phyloP scores from a whole-genome alignment of 2,888 invertebrate species.

The Cephus nigrinus region DNA sequence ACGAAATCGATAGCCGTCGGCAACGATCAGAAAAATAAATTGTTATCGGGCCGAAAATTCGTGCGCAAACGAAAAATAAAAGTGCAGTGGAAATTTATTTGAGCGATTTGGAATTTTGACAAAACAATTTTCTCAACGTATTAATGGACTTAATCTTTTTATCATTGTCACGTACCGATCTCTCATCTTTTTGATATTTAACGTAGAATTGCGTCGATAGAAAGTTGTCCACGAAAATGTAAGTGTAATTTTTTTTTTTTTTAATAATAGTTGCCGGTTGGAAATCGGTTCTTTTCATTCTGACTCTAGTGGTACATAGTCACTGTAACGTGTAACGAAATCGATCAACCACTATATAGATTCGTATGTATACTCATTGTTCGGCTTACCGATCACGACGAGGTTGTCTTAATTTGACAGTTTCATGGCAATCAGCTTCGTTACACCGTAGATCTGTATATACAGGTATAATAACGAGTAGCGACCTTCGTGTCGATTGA shows the following conservation, averaged over 20 bases:
- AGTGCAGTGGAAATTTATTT: neutral
- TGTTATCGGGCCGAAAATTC: neutral
- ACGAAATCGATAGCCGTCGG: neutral
- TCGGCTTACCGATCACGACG: neutral
- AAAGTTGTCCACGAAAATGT: neutral
- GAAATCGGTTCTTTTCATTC: neutral
- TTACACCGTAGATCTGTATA: neutral
- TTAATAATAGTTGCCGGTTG: neutral
- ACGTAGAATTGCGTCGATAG: neutral
- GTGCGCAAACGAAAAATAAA: neutral
- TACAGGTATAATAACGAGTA: neutral
- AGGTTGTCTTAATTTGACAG: neutral
- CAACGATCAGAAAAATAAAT: neutral
- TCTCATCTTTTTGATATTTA: neutral
- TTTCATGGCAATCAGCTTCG: slow-evolving; percentile 8
- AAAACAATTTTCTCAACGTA: neutral
- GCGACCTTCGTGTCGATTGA: slow-evolving; percentile 19
- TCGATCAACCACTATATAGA: neutral
- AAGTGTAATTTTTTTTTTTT: neutral
- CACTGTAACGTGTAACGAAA: neutral
- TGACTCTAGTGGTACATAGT: neutral
- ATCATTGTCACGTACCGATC: neutral
- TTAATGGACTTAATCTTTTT: neutral
- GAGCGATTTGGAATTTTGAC: neutral
- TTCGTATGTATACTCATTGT: neutral